Base-by-base conservation (phyloP, 37 sponge, comb jelly and placozoan species). In the Axinella damicornis region DNA sequence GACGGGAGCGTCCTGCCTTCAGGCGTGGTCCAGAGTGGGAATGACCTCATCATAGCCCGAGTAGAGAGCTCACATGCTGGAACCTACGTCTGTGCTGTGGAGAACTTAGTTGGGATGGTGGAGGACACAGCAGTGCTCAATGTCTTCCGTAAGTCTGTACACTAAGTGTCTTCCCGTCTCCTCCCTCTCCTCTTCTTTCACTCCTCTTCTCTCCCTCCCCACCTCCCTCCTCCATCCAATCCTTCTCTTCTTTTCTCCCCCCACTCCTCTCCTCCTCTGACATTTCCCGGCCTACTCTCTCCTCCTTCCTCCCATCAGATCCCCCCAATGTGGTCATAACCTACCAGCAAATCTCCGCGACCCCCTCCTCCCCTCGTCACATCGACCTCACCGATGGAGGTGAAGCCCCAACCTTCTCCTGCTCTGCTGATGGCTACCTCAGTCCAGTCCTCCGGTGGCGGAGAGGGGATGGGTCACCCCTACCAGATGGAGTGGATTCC, bases 351-450 rank as follows among this genome's bases (percentile, higher is more conserved):
- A 46, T 24, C 4, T 53, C 28, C 34, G 22, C 70, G 0, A 15
- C 36, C 6, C 2, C 38, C 35, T 15, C 54, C 21, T 17, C 33
- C 41, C 22, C 19, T 18, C 62, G 32, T 12, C 31, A 53, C 2
- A 4, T 73, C 9, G 24, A 27, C 16, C 32, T 70, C 34, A 46
- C 24, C 13, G 20, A 20, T 53, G 72, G 62, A 5, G 65, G 21
- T 34, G 55, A n/a, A 15, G 36, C 74, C 54, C 80, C 73, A 24
- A 60, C 57, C 28, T 79, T 78, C 66, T 36, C 38, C 1, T 87
- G 87, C 59, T 19, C 36, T 57, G 34, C 60, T 28, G 31, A 59
- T 59, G 79, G 80, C 13, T 73, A 69, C 16, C 79, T 79, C 17
- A 0, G 18, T 32, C 86, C 86, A 2, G 41, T 33, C 2, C 25